Evolutionary conservation across 2,113 vertebrate species (phyloP).

Genomic region (Archilochus colubris): DNA sequence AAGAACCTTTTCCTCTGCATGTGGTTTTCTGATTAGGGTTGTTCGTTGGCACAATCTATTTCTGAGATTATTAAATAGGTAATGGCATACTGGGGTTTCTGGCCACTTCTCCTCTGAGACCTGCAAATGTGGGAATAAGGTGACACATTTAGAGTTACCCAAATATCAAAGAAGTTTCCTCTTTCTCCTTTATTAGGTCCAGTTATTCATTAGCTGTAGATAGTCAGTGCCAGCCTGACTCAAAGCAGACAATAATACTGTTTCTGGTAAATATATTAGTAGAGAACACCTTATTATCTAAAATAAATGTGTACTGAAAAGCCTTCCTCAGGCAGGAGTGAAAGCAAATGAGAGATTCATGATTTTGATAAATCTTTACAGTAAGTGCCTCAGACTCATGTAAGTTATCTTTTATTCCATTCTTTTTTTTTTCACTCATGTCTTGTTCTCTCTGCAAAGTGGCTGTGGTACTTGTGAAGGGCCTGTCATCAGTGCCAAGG

Average conservation of each 20-base stretch:
- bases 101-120: background rate
- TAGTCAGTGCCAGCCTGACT: background rate
- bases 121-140: background rate
- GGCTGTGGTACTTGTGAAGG: slow-evolving; percentile 29
- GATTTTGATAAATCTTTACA: background rate
- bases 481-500: slow-evolving; percentile 29
- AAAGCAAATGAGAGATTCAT: background rate
- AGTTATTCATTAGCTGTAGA: background rate
- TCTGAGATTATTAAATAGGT: background rate
- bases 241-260: background rate
- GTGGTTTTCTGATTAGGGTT: background rate
- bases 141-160: background rate
- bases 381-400: background rate
- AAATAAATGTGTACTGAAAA: background rate
- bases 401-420: background rate
- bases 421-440: background rate
- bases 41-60: background rate
- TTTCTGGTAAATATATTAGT: background rate
- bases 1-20: background rate
- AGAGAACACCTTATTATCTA: background rate
- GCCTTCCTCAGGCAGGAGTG: background rate
- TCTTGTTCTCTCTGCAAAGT: slow-evolving; percentile 6
- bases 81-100: background rate
- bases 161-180: background rate
- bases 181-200: background rate